Conservation (phyloP, 2,113 vertebrate species). For the Bufo gargarizans region DNA sequence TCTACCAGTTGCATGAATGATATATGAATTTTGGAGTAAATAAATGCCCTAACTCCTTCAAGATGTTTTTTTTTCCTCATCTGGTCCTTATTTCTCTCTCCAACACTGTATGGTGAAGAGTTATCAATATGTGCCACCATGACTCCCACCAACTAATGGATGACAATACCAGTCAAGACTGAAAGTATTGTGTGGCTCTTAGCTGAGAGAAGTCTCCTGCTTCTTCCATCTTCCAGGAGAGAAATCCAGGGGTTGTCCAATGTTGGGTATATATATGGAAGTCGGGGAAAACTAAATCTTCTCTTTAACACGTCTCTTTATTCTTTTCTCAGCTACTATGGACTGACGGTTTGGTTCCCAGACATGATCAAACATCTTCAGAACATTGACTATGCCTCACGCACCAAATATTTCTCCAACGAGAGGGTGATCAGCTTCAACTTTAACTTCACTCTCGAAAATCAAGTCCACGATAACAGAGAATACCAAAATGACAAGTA, state of each 20-base stretch:
- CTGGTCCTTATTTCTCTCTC: neutral
- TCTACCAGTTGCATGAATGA: no score
- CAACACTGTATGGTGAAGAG: neutral
- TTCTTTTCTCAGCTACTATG: conserved; percentile 83
- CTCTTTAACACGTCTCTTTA: neutral
- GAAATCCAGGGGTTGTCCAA: no score
- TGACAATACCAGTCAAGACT: neutral
- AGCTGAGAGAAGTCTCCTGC: no score
- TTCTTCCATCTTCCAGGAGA: no score
- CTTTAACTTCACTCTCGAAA: conserved; percentile 98
- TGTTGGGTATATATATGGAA: neutral
- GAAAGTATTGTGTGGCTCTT: no score
- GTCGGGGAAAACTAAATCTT: neutral
- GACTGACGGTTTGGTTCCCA: conserved; percentile 95
- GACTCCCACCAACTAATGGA: neutral
- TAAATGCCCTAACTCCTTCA: no score
- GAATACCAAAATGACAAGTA: conserved; percentile 98
- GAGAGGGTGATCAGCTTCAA: conserved; percentile 92
- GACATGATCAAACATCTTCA: conserved; percentile 99
- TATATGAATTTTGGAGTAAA: no score
- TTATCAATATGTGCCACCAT: neutral
- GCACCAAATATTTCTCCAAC: conserved; percentile 88
- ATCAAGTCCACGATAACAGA: conserved; percentile 92
- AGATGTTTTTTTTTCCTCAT: neutral
- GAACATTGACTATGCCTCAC: conserved; percentile 85